phyloP scores from a whole-genome alignment of 2,888 invertebrate species.

The Saturnia pavonia region DNA sequence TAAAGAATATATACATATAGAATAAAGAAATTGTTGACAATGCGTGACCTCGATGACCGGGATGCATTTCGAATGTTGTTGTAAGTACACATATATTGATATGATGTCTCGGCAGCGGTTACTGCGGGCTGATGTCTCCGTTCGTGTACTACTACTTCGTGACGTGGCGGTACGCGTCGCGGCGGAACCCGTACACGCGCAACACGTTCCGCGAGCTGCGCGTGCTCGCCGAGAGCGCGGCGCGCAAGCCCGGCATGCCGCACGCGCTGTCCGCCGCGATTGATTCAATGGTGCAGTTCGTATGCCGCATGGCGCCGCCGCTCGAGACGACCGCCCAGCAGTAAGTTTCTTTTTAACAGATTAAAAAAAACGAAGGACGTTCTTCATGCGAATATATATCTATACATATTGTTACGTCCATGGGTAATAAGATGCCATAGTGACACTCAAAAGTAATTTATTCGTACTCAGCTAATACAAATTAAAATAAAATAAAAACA shows the following conservation, averaged over 20 bases:
- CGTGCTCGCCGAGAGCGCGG: constrained; percentile 85
- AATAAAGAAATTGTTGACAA: no score
- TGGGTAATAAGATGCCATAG: no score
- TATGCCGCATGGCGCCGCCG: constrained; percentile 90
- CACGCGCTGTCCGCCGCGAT: constrained; percentile 82
- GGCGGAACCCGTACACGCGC: constrained; percentile 97
- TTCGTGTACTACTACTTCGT: constrained; percentile 99
- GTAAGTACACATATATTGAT: no score
- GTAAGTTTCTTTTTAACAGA: constrained; percentile 31
- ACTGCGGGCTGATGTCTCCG: constrained; percentile 94
- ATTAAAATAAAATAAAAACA: no score
- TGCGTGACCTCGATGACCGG: no score
- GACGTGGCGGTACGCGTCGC: constrained; percentile 93
- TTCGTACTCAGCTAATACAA: no score
- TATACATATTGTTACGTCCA: no score
- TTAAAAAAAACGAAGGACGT: no score
- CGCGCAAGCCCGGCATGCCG: constrained; percentile 87
- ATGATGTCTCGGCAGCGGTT: constrained; percentile 84
- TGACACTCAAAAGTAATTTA: no score
- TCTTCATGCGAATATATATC: no score
- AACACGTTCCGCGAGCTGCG: constrained; percentile 95
- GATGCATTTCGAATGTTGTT: no score
- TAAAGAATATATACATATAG: no score
- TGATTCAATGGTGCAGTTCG: constrained; percentile 84
- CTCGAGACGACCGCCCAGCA: constrained; percentile 53